Evolutionary conservation across 64 coral and sea anemone species (phyloP), one percentile per base, ranked within the genome.

Genomic region (Cladopsammia gracilis): DNA sequence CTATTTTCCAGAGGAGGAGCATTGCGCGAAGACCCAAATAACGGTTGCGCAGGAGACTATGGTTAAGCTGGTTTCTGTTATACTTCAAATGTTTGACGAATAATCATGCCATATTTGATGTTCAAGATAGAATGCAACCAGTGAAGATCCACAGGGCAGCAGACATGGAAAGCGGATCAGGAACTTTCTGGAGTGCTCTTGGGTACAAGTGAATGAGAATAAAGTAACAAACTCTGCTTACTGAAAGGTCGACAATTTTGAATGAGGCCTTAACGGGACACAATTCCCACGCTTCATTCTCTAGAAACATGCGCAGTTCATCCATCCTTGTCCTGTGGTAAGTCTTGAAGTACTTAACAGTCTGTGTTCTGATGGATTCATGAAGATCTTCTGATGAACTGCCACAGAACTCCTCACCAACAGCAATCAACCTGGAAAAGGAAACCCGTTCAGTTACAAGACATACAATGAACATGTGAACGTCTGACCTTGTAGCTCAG

Each of bases 311-410:
- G 16, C 94, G 87, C 76, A 99, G 88, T 73, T 99, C 97, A 65
- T 99, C 97, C 91, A 99, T 94, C 58, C 92, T 85, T 34, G 97
- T 93, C 87, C 95, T 93, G 86, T 98, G 97, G 26, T 98, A 98
- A 56, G 95, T 98, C 88, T 98, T 98, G 61, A 98, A 98, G 66
- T 98, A 98, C 23, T 98, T 96, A 10, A 98, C 94, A 83, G 97
- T 96, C 47, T 98, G 97, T 79, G 87, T 98, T 43, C 97, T 73
- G 43, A 98, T 91, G 57, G 97, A 98, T 79, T 98, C 97, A 23
- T 98, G 90, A 14, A 98, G 94, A 25, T 95, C 95, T 86, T 98
- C 97, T 52, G 97, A 95, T 56, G 95, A 85, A 67, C 97, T 98
- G 42, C 91, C 85, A 48, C 97, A 98, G 50, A 98, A 98, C 45